Conservation (phyloP, 2,113 vertebrate species). For the Terrapene triunguis region DNA sequence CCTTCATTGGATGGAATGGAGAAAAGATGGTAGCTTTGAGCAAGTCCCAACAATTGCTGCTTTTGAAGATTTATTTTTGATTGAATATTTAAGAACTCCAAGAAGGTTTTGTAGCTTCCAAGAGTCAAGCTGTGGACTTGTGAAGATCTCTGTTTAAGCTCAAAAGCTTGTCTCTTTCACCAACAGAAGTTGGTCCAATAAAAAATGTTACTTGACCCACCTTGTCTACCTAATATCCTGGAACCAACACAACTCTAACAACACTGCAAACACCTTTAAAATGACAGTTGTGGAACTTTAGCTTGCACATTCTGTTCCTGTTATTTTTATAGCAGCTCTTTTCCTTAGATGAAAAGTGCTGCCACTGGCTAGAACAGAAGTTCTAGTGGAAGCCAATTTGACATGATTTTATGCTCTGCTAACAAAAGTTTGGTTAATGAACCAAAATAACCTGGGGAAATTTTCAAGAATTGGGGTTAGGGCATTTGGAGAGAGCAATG, state of each 20-base stretch:
- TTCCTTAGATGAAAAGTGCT: not conserved
- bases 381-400: not conserved
- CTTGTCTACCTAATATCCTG: not conserved
- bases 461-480: not conserved
- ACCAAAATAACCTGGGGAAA: conserved; percentile 23
- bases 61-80: not conserved
- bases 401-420: not conserved
- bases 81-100: not conserved
- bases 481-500: conserved; percentile 5
- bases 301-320: not conserved
- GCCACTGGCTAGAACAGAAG: not conserved
- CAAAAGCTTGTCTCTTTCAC: not conserved
- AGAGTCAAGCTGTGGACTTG: not conserved
- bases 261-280: not conserved
- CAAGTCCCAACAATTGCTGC: fast-evolving
- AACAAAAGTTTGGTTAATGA: conserved; percentile 25
- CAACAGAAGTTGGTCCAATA: not conserved
- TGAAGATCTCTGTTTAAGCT: not conserved
- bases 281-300: fast-evolving
- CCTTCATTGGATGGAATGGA: not conserved
- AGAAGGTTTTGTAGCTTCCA: not conserved
- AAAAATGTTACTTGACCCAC: not conserved
- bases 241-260: not conserved
- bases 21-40: fast-evolving
- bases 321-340: not conserved